Conservation (phyloP, 2,113 vertebrate species). For the Panthera uncia region DNA sequence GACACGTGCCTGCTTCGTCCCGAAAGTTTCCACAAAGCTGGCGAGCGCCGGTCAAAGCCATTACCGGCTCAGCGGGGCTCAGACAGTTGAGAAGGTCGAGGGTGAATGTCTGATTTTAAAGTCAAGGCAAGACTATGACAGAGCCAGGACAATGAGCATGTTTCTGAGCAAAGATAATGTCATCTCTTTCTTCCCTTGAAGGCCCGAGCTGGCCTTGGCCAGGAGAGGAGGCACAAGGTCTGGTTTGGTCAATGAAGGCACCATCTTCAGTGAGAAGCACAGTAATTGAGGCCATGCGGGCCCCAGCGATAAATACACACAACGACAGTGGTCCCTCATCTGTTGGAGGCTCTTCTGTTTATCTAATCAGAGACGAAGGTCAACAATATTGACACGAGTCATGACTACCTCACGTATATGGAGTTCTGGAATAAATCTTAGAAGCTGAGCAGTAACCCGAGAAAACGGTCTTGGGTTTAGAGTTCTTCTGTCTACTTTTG, state of each 20-base stretch:
- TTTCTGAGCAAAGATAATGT: not conserved
- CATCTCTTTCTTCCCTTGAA: not conserved
- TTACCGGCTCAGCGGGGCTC: too few relatives aligned
- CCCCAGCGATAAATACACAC: accelerated
- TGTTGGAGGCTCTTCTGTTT: not conserved
- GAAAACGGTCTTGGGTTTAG: not conserved
- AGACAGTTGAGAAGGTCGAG: not conserved
- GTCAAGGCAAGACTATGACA: not conserved
- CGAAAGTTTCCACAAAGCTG: not conserved
- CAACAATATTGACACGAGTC: not conserved
- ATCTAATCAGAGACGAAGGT: not conserved
- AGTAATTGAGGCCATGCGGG: not conserved
- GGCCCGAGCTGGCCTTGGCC: not conserved
- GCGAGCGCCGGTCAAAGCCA: not conserved
- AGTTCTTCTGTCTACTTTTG: not conserved
- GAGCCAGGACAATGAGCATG: not conserved
- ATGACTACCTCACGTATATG: accelerated
- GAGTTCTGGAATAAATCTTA: not conserved
- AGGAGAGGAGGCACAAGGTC: too few relatives aligned
- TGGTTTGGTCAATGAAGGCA: not conserved
- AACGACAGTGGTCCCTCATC: not conserved
- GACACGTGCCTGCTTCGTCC: not conserved
- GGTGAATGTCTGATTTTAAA: not conserved
- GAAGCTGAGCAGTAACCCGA: not conserved
- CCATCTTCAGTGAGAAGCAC: not conserved